Percentiles rank a stretch among this genome's conserved stretches.
Conservation (phyloP, 2,888 invertebrate species). For the Eupithecia centaureata region DNA sequence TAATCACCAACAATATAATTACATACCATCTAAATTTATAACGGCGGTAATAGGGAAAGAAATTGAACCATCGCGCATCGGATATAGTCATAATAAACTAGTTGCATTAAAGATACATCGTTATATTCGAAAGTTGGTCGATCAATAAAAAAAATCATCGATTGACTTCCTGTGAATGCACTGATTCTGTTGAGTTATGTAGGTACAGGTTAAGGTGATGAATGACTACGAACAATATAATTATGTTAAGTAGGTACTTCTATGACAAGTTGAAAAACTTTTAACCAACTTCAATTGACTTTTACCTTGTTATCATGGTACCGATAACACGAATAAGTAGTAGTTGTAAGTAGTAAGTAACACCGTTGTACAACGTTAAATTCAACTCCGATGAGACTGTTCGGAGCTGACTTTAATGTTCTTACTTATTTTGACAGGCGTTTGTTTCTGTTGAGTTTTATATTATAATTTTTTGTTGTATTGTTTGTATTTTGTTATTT, state of each 20-base stretch:
- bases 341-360: no score
- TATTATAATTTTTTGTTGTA: no score
- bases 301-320: no score
- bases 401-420: no score
- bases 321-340: no score
- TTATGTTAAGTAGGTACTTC: not conserved
- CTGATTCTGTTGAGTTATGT: slow-evolving; percentile 36
- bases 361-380: no score
- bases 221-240: slow-evolving; percentile 18
- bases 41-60: slow-evolving; percentile 55
- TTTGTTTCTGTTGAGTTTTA: no score
- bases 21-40: slow-evolving; percentile 45
- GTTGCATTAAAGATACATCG: slow-evolving; percentile 49
- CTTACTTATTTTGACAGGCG: no score
- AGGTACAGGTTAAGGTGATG: slow-evolving; percentile 45
- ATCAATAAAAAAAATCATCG: slow-evolving; percentile 67
- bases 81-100: slow-evolving; percentile 51
- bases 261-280: no score
- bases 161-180: slow-evolving; percentile 66
- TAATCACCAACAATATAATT: slow-evolving; percentile 36
- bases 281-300: no score
- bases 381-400: no score
- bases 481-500: no score
- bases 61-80: slow-evolving; percentile 45
- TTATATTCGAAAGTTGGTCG: slow-evolving; percentile 52